These are phyloP conservation scores for Acrocephalus kingi DNA, from an alignment of 2,113 vertebrate genomes.

Conservation along the genomic window DNA sequence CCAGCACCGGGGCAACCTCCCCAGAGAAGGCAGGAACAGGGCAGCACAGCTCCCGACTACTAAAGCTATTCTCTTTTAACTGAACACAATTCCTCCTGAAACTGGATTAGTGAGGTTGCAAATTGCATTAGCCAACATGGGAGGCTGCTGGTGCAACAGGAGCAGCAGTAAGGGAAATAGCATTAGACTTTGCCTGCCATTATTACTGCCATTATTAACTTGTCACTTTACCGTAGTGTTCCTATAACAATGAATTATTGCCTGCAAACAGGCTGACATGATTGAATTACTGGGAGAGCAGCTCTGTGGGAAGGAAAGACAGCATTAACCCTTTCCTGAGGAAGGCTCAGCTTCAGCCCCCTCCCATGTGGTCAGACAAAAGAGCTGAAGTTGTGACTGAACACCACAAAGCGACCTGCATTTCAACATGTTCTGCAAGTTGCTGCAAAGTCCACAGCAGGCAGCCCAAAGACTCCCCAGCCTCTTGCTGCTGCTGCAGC, in stretches of 20 bases:
- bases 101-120: slow-evolving; percentile 60
- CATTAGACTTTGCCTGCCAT: slow-evolving; percentile 67
- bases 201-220: slow-evolving; percentile 76
- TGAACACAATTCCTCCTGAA: slow-evolving; percentile 56
- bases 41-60: neutral
- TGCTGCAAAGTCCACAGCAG: neutral
- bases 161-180: slow-evolving; percentile 59
- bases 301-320: slow-evolving; percentile 34
- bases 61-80: slow-evolving; percentile 23
- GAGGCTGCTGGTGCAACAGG: slow-evolving; percentile 55
- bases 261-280: slow-evolving; percentile 68
- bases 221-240: slow-evolving; percentile 71
- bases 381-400: neutral
- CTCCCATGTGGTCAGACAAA: neutral
- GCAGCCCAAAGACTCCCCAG: neutral
- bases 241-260: slow-evolving; percentile 72
- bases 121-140: slow-evolving; percentile 68
- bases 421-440: neutral
- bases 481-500: neutral
- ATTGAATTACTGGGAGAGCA: slow-evolving; percentile 62
- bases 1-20: neutral
- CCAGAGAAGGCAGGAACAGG: neutral
- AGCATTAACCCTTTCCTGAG: slow-evolving; percentile 33
- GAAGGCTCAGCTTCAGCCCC: neutral
- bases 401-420: neutral